Evolutionary conservation across 2,113 vertebrate genomes (phyloP).

Genomic region (Leptobrachium leishanense): DNA sequence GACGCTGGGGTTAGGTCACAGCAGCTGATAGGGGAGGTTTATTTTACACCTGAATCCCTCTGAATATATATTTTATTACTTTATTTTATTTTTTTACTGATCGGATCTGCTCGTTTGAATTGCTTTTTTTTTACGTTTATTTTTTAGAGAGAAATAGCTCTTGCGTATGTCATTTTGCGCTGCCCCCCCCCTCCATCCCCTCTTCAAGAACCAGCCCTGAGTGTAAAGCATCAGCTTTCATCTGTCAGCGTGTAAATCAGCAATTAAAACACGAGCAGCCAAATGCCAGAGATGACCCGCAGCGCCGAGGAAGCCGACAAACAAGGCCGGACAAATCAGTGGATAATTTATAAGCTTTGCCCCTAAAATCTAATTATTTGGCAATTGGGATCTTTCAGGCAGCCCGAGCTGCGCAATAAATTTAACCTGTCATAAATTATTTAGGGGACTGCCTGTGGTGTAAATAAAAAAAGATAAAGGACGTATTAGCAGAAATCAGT

Average conservation of each 20-base stretch:
- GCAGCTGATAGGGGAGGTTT: too few species aligned
- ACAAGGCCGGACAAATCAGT: conserved; percentile 91
- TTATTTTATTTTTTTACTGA: not conserved
- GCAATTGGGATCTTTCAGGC: conserved; percentile 91
- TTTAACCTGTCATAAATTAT: conserved; percentile 92
- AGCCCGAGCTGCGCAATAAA: conserved; percentile 85
- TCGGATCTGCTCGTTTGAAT: not conserved
- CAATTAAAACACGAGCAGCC: conserved; percentile 90
- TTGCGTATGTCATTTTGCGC: too few species aligned
- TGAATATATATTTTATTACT: too few species aligned
- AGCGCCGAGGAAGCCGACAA: conserved; percentile 90
- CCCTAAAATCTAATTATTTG: conserved; percentile 94
- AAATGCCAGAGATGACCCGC: conserved; percentile 92
- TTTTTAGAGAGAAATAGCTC: too few species aligned
- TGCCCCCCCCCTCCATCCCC: conserved; percentile 21
- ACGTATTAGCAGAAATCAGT: conserved; percentile 57
- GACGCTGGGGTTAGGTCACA: too few species aligned
- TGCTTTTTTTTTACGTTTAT: not conserved
- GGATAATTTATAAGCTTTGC: conserved; percentile 91
- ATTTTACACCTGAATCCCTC: too few species aligned
- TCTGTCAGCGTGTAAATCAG: conserved; percentile 90
- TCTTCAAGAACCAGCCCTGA: conserved; percentile 63
- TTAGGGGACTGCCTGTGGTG: conserved; percentile 82
- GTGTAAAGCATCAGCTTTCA: conserved; percentile 81
- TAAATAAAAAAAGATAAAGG: conserved; percentile 75